These are phyloP conservation scores for Diaphora mendica DNA, from an alignment of 2,888 invertebrate species.

Conservation along the genomic window DNA sequence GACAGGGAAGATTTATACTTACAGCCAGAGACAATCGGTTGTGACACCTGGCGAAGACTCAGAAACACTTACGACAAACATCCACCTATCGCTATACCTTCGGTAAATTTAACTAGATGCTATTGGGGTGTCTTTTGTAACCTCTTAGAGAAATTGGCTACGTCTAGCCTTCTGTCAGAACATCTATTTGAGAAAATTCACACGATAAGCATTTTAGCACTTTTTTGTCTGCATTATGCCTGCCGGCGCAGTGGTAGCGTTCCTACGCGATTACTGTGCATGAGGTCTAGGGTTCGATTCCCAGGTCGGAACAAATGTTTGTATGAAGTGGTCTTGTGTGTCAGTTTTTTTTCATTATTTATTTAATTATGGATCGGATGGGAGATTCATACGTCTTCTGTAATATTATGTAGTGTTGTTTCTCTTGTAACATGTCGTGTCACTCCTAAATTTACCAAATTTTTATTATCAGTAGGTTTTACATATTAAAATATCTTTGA, in stretches of 20 bases:
- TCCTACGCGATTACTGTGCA: too few relatives aligned
- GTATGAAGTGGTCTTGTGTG: too few relatives aligned
- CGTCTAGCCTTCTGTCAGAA: background rate
- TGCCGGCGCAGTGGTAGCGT: too few relatives aligned
- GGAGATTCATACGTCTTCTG: too few relatives aligned
- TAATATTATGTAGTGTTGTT: background rate
- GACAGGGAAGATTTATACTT: slow-evolving; percentile 88
- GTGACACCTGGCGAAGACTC: slow-evolving; percentile 89
- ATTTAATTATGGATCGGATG: background rate
- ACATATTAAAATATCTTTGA: too few relatives aligned
- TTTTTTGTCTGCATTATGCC: too few relatives aligned
- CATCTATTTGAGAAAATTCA: background rate
- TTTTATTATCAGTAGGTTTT: too few relatives aligned
- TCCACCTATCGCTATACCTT: slow-evolving; percentile 76
- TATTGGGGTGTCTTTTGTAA: background rate
- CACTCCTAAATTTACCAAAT: background rate
- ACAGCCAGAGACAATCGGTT: slow-evolving; percentile 89
- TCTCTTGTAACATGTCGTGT: background rate
- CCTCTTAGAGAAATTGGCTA: background rate
- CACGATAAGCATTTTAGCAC: too few relatives aligned
- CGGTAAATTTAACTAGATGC: slow-evolving; percentile 63
- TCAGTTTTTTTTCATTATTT: too few relatives aligned
- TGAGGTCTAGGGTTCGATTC: too few relatives aligned
- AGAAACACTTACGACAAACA: slow-evolving; percentile 87
- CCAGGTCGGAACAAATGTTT: too few relatives aligned